Evolutionary conservation across 2,888 invertebrate species (phyloP).

Genomic region (Leucoptera coffeella): DNA sequence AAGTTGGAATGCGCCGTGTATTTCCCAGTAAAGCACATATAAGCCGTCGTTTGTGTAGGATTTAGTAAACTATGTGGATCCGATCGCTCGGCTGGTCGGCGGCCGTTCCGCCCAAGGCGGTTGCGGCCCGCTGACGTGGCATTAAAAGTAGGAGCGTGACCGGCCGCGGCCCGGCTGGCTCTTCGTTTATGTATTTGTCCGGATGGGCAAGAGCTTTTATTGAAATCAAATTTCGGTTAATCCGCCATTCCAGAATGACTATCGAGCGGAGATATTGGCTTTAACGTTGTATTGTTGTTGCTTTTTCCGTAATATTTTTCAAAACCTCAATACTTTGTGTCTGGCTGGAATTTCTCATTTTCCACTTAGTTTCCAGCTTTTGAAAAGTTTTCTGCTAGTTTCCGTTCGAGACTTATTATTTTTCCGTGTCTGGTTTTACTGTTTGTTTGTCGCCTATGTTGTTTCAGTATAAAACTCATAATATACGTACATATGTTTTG

Average conservation of each 20-base stretch:
- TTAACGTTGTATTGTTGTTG: slow-evolving; percentile 28
- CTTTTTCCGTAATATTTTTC: slow-evolving; percentile 16
- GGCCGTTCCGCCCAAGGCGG: slow-evolving; percentile 8
- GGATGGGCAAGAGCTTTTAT: slow-evolving; percentile 40
- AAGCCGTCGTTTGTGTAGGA: slow-evolving; percentile 9
- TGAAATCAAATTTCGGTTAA: slow-evolving; percentile 51
- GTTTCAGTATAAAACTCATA: too few species aligned
- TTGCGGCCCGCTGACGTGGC: slow-evolving; percentile 24
- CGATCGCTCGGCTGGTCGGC: too few species aligned
- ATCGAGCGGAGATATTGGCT: slow-evolving; percentile 14
- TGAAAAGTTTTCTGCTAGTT: too few species aligned
- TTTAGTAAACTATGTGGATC: too few species aligned
- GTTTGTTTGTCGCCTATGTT: too few species aligned
- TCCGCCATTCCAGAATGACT: slow-evolving; percentile 26
- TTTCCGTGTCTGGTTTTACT: too few species aligned
- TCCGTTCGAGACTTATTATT: slow-evolving; percentile 3
- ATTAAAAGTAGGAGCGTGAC: slow-evolving; percentile 36
- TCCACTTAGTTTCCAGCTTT: slow-evolving; percentile 5
- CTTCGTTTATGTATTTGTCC: slow-evolving; percentile 32
- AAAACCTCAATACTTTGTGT: slow-evolving; percentile 8
- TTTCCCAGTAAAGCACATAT: too few species aligned
- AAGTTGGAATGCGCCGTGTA: too few species aligned
- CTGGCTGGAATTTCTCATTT: slow-evolving; percentile 4
- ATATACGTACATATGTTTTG: too few species aligned
- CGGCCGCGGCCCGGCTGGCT: slow-evolving; percentile 31